phyloP scores from a whole-genome alignment of 2,797 vertebrate species.

The Fundulus diaphanus region DNA sequence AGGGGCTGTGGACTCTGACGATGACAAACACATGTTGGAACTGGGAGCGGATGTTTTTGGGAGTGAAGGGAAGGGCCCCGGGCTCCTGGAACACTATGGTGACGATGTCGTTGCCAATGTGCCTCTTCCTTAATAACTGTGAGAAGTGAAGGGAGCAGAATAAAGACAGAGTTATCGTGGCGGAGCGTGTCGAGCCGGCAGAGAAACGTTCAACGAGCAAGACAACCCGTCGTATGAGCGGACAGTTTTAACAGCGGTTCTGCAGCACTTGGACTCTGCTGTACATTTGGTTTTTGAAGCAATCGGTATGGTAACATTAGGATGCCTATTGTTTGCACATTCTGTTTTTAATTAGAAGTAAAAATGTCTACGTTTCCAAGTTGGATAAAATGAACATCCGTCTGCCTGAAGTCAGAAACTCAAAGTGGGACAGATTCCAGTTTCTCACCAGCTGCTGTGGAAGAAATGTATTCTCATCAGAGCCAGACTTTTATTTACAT shows the following conservation, averaged over 20 bases:
- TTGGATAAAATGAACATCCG: neutral
- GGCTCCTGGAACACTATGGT: constrained; percentile 99
- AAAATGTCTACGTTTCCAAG: neutral
- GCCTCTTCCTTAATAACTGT: constrained; percentile 95
- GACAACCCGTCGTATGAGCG: neutral
- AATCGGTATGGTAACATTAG: neutral
- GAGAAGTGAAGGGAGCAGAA: constrained; percentile 12
- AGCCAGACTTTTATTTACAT: no score
- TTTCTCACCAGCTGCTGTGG: neutral
- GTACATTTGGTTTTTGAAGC: no score
- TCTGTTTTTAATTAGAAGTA: neutral
- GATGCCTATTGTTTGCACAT: neutral
- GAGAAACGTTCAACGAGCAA: neutral
- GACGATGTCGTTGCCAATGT: constrained; percentile 98
- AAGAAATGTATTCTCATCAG: no score
- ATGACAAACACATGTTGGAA: constrained; percentile 99
- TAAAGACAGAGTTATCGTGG: constrained; percentile 13
- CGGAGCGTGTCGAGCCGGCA: neutral
- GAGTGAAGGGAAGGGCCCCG: constrained; percentile 95
- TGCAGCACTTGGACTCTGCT: no score
- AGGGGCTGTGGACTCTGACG: constrained; percentile 95
- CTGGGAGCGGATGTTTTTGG: constrained; percentile 97
- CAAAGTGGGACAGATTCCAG: no score
- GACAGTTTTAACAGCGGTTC: neutral
- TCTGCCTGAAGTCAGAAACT: neutral